These are phyloP conservation scores for Apostichopus parvimensis DNA, from an alignment of 35 echinoderm and acorn worm species.

Conservation along the genomic window DNA sequence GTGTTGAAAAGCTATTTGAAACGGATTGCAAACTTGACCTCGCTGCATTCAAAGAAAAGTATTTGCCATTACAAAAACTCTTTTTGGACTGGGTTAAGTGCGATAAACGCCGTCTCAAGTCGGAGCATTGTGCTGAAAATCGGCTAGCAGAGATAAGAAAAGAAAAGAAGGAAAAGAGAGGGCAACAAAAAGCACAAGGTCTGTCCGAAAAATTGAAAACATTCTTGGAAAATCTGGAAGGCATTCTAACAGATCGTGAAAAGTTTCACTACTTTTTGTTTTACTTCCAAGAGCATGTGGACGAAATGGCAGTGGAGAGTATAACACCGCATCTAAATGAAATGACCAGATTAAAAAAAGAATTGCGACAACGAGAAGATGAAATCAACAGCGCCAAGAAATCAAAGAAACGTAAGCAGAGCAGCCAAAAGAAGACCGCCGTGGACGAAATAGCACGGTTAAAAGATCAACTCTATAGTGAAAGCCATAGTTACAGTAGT, in stretches of 20 bases:
- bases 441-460: background rate
- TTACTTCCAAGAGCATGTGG: slow-evolving; percentile 13
- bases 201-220: background rate
- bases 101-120: background rate
- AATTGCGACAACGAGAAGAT: background rate
- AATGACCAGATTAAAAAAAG: background rate
- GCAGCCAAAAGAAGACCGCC: background rate
- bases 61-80: background rate
- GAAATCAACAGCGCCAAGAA: background rate
- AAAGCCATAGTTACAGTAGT: slow-evolving; percentile 14
- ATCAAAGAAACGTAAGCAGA: background rate
- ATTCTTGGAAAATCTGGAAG: background rate
- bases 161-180: slow-evolving; percentile 7
- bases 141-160: background rate
- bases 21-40: background rate
- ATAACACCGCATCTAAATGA: slow-evolving; percentile 18
- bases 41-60: slow-evolving; percentile 9
- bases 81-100: background rate
- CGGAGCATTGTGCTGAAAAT: slow-evolving; percentile 13
- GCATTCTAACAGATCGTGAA: background rate
- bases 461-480: background rate
- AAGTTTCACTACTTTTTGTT: slow-evolving; percentile 7
- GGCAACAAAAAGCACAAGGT: background rate
- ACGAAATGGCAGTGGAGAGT: slow-evolving; percentile 26
- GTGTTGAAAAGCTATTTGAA: background rate